phyloP scores from a whole-genome alignment of 1,140 invertebrate species.

The Drosophila ohnishii region DNA sequence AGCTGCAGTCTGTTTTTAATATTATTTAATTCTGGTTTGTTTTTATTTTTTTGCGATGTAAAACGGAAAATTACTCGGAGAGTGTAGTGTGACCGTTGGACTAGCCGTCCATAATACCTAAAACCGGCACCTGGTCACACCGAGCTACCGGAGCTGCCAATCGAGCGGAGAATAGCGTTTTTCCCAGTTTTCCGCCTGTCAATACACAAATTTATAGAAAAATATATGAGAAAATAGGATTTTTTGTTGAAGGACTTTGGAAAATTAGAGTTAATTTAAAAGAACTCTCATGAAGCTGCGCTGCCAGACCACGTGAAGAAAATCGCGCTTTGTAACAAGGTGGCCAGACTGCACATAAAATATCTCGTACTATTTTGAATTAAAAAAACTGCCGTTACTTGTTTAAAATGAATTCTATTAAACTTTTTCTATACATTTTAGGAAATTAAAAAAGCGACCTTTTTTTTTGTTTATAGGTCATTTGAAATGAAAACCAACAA shows the following conservation, averaged over 20 bases:
- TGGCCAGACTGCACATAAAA: not conserved
- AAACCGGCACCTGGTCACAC: not conserved
- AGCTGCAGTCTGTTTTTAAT: constrained; percentile 4
- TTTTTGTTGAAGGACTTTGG: no score
- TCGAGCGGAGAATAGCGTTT: not conserved
- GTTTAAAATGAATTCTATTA: no score
- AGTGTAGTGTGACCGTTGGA: not conserved
- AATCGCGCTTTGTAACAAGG: not conserved
- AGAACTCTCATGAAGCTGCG: accelerated
- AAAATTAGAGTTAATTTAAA: not conserved
- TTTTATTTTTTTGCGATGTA: constrained; percentile 32
- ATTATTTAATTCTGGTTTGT: constrained; percentile 26
- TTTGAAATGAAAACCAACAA: not conserved
- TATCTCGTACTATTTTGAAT: not conserved
- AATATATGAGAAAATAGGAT: not conserved
- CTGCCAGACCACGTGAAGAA: not conserved
- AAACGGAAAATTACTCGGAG: constrained; percentile 25
- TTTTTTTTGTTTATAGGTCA: no score
- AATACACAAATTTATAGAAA: not conserved
- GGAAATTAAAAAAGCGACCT: no score
- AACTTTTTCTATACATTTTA: no score
- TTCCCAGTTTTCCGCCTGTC: not conserved
- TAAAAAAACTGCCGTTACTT: no score
- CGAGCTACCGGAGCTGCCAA: not conserved
- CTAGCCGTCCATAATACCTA: not conserved